Base-by-base conservation (phyloP, 2,113 vertebrate species). In the Rhodinocichla rosea region DNA sequence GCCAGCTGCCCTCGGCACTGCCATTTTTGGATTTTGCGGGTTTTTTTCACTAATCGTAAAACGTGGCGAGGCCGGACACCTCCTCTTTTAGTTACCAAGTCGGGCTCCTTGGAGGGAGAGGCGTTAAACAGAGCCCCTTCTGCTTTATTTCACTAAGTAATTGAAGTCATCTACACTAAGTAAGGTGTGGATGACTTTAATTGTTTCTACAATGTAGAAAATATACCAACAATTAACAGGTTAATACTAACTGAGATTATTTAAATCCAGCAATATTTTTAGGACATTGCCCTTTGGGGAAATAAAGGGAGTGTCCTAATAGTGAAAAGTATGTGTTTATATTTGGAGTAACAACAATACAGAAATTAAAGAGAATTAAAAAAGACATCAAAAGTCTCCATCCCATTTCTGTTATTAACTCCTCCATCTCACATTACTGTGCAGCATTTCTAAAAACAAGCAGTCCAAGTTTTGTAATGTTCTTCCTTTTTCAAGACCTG, bases 351-450 rank as follows among this genome's bases (percentile, higher is more conserved):
- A 94, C 64, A 96, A 88, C 84, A 95, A 96, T 91, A 57, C 86
- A 84, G 92, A 95, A 96, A 96, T 97, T 92, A 91, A 94, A 95
- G 89, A 76, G 93, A 96, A 86, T 95, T 90, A 92, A 88, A 82
- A 68, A 86, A 92, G 69, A 89, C 89, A 93, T 95, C 90, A 96
- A 94, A 95, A 96, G 94, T 89, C 89, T 76, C 90, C 71, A 65
- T 94, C 75, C 85, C 55, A 4, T 90, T 74, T 70, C 79, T 88
- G 83, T 52, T 83, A 71, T 94, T 96, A 96, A 96, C 86, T 93
- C 88, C 88, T 89, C 80, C 83, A 40, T 83, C 90, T 92, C 94
- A 83, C 56, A 2, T 33, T 27, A 23, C 69, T 4, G 20, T 24
- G 59, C 86, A 83, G 67, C 77, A 32, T 50, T 87, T 59, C 75